Evolutionary conservation across 2,797 vertebrate species (phyloP), one percentile per base, ranked within the genome.

Genomic region (Podarcis lilfordi): DNA sequence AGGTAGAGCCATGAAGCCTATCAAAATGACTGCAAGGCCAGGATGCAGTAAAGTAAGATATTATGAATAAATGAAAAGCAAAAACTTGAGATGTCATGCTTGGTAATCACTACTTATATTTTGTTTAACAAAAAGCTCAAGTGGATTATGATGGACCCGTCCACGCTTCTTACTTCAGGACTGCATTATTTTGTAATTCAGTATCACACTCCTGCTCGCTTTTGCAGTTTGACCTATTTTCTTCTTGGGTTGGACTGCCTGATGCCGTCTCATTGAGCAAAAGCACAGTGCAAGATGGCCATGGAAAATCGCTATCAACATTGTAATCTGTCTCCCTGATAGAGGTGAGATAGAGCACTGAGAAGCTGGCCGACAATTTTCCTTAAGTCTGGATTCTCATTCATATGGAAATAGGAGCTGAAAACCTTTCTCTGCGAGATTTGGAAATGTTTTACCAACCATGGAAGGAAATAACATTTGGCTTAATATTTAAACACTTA

Each of bases 221-320:
- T 84, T 86, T 86, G 74, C 59, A 86, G 89, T 85, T 79, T 92
- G 95, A 94, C 93, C 92, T 91, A 88, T 91, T 94, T 90, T 94
- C 92, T 89, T 92, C 86, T 88, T 74, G 90, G 92, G 94, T 74
- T 93, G 94, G 89, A 74, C 86, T 72, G 87, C 89, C 92, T 94
- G 90, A 91, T 83, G 91, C 90, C 89, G 93, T 75, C 93, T 93
- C 94, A 89, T 87, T 87, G 86, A 92, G 91, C 86, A 88, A 91
- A 91, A 89, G 88, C 88, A 87, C 8, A 85, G 94, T 82, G 2
- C 1, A 71, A 29, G 40, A 81, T 59, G 72, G 95, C 95, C 93
- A 85, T 79, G 86, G 92, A 86, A 85, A 94, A 93, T 50, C 89
- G 64, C 90, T 79, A 83, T 88, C 90, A 69, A 86, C 92, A 82